phyloP scores from a whole-genome alignment of 35 echinoderm and acorn worm genomes.

The Eucidaris tribuloides region DNA sequence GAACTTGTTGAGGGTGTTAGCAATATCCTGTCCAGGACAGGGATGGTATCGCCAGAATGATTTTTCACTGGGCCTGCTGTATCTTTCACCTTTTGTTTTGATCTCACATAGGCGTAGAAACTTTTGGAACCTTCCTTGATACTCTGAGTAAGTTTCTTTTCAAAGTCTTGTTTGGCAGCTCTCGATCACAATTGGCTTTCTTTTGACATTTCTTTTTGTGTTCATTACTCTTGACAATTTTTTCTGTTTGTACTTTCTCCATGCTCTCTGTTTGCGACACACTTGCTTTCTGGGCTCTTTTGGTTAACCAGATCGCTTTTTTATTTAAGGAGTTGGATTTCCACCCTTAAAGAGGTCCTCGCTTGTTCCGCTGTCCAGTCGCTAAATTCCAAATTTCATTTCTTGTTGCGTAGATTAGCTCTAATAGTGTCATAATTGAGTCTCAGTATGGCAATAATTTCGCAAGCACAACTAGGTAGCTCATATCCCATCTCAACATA shows the following conservation, averaged over 20 bases:
- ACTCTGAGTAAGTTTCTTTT: neutral
- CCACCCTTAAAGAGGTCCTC: neutral
- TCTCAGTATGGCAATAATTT: constrained; percentile 7
- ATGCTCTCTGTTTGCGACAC: too few species aligned
- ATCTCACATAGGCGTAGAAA: constrained; percentile 28
- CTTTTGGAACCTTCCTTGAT: neutral
- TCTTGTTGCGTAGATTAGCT: constrained; percentile 1
- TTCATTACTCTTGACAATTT: constrained; percentile 16
- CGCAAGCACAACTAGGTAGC: neutral
- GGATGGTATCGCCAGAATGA: neutral
- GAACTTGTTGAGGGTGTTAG: constrained; percentile 6
- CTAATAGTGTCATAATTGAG: constrained; percentile 13
- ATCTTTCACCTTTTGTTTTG: constrained; percentile 25
- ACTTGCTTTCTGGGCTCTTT: neutral
- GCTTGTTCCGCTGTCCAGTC: neutral
- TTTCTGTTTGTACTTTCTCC: constrained; percentile 17
- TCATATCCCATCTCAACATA: constrained; percentile 26
- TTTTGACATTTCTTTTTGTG: constrained; percentile 13
- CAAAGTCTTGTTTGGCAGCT: neutral
- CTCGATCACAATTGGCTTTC: constrained; percentile 13
- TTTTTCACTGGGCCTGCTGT: constrained; percentile 14
- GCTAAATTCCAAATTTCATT: neutral
- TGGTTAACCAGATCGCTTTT: too few species aligned
- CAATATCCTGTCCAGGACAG: constrained; percentile 14
- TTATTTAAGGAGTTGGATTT: neutral